Percentiles rank a stretch among this genome's conserved stretches.
These are phyloP conservation scores for Pollicipes pollicipes DNA, from an alignment of 1,140 invertebrate species.

Conservation along the genomic window DNA sequence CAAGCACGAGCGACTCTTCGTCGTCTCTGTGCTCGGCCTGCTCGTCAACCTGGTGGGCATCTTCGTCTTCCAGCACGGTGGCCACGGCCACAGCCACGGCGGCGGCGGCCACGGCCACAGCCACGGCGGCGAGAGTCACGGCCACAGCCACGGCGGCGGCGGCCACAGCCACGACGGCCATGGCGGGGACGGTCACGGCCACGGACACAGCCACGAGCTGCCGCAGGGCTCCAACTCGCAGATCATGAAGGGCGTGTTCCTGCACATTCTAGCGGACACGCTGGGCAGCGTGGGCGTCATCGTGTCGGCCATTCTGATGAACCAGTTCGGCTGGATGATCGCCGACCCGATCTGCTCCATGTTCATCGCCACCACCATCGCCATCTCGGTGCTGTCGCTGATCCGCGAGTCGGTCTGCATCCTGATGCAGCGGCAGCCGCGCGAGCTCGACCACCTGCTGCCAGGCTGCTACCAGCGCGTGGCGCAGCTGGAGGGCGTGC, in stretches of 20 bases:
- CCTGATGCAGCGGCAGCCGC: slow-evolving; percentile 82
- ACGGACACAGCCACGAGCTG: slow-evolving; percentile 16
- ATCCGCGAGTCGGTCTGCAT: slow-evolving; percentile 58
- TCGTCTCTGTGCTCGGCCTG: slow-evolving; percentile 81
- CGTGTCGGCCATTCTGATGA: slow-evolving; percentile 73
- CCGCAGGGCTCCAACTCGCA: slow-evolving; percentile 13
- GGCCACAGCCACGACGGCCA: slow-evolving; percentile 16
- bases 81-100: slow-evolving; percentile 29
- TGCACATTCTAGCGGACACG: slow-evolving; percentile 82
- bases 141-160: slow-evolving; percentile 22
- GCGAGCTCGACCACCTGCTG: slow-evolving; percentile 54
- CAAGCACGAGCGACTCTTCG: slow-evolving; percentile 75
- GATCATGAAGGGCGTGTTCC: slow-evolving; percentile 49
- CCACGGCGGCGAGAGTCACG: slow-evolving; percentile 22
- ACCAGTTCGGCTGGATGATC: slow-evolving; percentile 86
- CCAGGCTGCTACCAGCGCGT: slow-evolving; percentile 82
- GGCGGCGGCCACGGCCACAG: slow-evolving; percentile 28
- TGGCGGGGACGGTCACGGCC: slow-evolving; percentile 13
- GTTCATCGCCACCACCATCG: slow-evolving; percentile 72
- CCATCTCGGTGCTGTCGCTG: slow-evolving; percentile 48
- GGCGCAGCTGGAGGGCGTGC: slow-evolving; percentile 70
- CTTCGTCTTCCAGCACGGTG: slow-evolving; percentile 85
- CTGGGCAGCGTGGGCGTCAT: slow-evolving; percentile 78
- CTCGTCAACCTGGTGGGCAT: slow-evolving; percentile 90
- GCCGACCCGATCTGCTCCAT: slow-evolving; percentile 90